Percentiles rank a stretch among this genome's conserved stretches.
Conservation (phyloP, 2,797 vertebrate species). For the Lutjanus campechanus region DNA sequence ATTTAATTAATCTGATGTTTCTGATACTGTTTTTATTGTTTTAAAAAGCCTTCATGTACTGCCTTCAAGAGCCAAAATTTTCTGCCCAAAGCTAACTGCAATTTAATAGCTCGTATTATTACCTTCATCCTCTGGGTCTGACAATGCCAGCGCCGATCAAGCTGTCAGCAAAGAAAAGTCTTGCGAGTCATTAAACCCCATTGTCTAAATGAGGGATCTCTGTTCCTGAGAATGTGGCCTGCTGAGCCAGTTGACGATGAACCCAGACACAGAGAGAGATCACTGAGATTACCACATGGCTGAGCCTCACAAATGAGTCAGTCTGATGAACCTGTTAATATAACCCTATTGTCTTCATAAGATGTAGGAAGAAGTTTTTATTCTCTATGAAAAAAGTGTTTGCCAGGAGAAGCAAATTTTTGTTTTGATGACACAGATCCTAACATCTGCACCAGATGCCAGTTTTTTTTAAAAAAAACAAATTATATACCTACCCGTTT, state of each 20-base stretch:
- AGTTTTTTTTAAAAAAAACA: too few species aligned
- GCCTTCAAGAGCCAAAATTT: neutral
- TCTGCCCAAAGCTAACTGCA: conserved; percentile 40
- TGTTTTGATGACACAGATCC: neutral
- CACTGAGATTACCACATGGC: neutral
- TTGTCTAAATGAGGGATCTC: conserved; percentile 65
- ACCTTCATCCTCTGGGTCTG: conserved; percentile 15
- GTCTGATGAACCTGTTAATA: neutral
- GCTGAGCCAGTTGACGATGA: conserved; percentile 46
- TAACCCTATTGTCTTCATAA: neutral
- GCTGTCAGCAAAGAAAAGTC: conserved; percentile 65
- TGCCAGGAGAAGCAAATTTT: neutral
- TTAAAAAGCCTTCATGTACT: neutral
- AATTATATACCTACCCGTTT: neutral
- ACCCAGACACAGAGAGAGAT: conserved; percentile 14
- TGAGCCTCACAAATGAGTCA: conserved; percentile 11
- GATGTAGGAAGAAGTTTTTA: too few species aligned
- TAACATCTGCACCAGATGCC: neutral
- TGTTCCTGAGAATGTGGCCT: conserved; percentile 44
- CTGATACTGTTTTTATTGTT: neutral
- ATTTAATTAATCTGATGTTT: neutral
- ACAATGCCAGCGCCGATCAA: conserved; percentile 35
- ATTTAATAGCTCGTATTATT: conserved; percentile 50
- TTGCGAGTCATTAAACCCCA: conserved; percentile 68
- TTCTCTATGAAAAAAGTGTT: too few species aligned